Conservation (phyloP, 2,113 vertebrate genomes). For the Hippotragus niger region DNA sequence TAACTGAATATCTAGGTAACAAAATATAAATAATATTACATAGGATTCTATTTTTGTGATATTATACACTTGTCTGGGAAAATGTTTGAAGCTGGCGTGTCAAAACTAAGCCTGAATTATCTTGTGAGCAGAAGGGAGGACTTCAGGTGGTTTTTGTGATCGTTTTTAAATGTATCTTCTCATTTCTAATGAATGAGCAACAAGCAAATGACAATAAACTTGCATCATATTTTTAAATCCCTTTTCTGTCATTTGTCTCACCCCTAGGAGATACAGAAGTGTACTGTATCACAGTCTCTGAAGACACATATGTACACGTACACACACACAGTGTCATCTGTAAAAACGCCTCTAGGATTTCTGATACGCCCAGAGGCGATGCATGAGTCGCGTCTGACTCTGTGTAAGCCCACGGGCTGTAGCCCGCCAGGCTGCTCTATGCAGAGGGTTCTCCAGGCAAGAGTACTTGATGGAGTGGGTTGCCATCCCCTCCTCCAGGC, state of each 20-base stretch:
- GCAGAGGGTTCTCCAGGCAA: neutral
- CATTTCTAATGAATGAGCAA: neutral
- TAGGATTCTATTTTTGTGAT: neutral
- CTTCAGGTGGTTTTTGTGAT: neutral
- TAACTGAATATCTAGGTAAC: neutral
- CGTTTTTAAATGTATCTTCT: neutral
- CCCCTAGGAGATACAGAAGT: neutral
- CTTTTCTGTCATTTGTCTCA: neutral
- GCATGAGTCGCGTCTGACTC: neutral
- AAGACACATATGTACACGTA: neutral
- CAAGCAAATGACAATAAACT: neutral
- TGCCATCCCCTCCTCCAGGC: neutral
- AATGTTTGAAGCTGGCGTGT: neutral
- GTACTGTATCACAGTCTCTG: neutral
- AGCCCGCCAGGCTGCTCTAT: neutral
- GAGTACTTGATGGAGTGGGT: neutral
- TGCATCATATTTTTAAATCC: neutral
- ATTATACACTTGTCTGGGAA: neutral
- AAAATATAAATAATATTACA: neutral
- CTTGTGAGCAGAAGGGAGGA: neutral
- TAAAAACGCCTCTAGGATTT: neutral
- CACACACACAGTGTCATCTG: neutral
- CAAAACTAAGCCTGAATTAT: neutral
- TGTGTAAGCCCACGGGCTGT: neutral
- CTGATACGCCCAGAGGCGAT: neutral